Conservation (phyloP, 2,888 invertebrate species). For the Trypoxylon attenuatum region DNA sequence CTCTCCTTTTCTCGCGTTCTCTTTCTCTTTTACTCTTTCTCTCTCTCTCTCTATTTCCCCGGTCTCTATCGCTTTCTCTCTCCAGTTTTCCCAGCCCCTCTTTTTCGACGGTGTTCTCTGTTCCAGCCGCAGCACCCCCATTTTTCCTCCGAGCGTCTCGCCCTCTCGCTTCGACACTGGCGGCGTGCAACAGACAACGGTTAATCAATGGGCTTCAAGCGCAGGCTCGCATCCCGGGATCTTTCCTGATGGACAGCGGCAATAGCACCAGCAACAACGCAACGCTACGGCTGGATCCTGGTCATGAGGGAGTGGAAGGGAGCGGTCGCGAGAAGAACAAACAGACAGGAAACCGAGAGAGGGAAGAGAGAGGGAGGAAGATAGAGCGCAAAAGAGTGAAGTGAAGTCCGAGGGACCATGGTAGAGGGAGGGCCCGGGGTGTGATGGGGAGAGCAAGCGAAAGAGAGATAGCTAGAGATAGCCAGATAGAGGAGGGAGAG, state of each 20-base stretch:
- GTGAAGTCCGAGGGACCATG: neutral
- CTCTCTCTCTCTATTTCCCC: neutral
- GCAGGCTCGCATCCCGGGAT: conserved; percentile 66
- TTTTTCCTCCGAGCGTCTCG: no score
- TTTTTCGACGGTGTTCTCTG: no score
- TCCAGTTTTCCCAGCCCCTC: neutral
- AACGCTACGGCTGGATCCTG: conserved; percentile 18
- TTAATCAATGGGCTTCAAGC: conserved; percentile 73
- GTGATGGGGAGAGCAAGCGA: neutral
- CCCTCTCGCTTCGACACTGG: conserved; percentile 30
- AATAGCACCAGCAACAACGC: conserved; percentile 53
- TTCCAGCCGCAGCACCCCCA: no score
- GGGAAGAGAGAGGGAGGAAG: no score
- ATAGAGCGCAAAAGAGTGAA: neutral
- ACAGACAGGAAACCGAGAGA: neutral
- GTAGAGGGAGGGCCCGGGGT: neutral
- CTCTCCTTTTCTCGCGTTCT: conserved; percentile 3
- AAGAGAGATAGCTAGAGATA: neutral
- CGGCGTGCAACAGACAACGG: conserved; percentile 68
- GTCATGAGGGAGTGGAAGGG: conserved; percentile 7
- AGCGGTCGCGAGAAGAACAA: conserved; percentile 11
- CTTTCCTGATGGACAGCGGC: conserved; percentile 70
- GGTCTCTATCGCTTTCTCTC: neutral
- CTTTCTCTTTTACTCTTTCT: neutral
- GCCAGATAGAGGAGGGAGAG: neutral